These are phyloP conservation scores for Actenoides lindsayi DNA, from an alignment of 2,113 vertebrate genomes.

Conservation along the genomic window DNA sequence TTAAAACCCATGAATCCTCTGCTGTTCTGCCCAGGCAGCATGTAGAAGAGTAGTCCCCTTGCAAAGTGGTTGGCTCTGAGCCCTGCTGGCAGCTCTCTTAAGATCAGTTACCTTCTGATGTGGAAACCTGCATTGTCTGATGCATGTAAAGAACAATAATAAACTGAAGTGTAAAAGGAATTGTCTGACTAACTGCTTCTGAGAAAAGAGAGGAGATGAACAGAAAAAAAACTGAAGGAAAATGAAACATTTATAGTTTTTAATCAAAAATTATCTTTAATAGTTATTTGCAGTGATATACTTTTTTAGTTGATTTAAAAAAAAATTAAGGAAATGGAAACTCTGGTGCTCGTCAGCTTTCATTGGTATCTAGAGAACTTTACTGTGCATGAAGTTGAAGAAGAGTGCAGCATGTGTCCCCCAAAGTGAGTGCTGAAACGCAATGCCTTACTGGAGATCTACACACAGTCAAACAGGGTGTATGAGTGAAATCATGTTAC, in stretches of 20 bases:
- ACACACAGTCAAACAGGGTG: fast-evolving
- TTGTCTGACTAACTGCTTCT: not conserved
- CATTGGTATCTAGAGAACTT: not conserved
- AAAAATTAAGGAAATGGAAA: not conserved
- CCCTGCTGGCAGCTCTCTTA: not conserved
- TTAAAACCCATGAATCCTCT: not conserved
- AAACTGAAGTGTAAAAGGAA: not conserved
- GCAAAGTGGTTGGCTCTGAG: not conserved
- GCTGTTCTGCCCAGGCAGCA: not conserved
- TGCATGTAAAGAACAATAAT: not conserved
- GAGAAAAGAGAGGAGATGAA: not conserved
- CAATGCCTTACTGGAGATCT: not conserved
- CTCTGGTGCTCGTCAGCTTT: not conserved
- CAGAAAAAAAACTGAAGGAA: not conserved
- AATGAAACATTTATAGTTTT: not conserved
- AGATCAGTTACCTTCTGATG: not conserved
- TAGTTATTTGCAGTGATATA: not conserved
- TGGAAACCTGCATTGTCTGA: fast-evolving
- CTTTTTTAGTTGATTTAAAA: not conserved
- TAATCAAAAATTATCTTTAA: not conserved
- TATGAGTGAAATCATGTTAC: not conserved
- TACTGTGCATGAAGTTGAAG: no score
- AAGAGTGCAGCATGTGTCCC: fast-evolving
- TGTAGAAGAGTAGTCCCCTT: not conserved
- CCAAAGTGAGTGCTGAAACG: not conserved